phyloP scores from a whole-genome alignment of 2,888 invertebrate genomes.

The Boloria euphrosyne region DNA sequence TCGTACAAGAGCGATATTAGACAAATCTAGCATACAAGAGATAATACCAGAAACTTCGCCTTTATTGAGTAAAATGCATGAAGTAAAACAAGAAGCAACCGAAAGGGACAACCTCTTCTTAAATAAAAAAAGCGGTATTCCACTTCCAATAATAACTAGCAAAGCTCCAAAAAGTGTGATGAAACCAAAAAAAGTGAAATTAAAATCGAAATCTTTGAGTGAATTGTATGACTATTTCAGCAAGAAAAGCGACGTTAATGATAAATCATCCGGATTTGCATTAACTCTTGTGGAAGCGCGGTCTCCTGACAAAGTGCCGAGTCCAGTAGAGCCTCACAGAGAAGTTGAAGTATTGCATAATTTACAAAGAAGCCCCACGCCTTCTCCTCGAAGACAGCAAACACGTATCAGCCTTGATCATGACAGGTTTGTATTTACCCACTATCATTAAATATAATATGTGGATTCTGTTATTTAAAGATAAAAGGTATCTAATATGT shows the following conservation, averaged over 20 bases:
- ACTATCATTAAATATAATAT: conserved; percentile 3
- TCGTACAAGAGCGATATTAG: conserved; percentile 27
- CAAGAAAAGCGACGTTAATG: conserved; percentile 60
- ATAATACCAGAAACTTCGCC: conserved; percentile 50
- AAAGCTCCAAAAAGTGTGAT: conserved; percentile 52
- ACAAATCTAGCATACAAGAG: conserved; percentile 38
- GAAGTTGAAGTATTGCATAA: conserved; percentile 87
- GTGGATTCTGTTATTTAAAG: conserved; percentile 39
- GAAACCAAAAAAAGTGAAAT: conserved; percentile 62
- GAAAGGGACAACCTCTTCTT: conserved; percentile 53
- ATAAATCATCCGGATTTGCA: conserved; percentile 60
- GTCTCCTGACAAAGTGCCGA: conserved; percentile 68
- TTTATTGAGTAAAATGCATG: conserved; percentile 61
- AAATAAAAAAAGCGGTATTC: conserved; percentile 69
- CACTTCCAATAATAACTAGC: conserved; percentile 67
- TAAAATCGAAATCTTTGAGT: conserved; percentile 76
- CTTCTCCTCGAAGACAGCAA: conserved; percentile 78
- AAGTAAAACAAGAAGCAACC: conserved; percentile 61
- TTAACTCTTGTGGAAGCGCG: conserved; percentile 63
- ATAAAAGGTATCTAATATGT: conserved; percentile 1
- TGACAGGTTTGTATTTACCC: conserved; percentile 63
- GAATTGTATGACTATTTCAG: conserved; percentile 77
- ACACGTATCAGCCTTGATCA: conserved; percentile 67
- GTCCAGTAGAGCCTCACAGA: conserved; percentile 82
- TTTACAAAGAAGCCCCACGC: conserved; percentile 84